Evolutionary conservation across 2,797 vertebrate genomes (phyloP).

Genomic region (Moxostoma hubbsi): DNA sequence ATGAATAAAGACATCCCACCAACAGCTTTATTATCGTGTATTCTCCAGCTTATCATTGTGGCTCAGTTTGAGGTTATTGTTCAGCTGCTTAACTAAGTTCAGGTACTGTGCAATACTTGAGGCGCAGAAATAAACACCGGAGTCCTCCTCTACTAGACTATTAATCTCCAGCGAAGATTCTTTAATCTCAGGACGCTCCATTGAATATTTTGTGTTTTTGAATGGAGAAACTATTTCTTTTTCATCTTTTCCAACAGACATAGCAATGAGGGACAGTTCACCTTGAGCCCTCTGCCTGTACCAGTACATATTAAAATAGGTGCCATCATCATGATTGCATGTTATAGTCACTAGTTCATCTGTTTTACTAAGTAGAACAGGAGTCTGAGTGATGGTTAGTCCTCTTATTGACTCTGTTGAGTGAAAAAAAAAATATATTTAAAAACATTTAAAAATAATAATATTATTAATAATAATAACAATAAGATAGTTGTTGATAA

Average conservation of each 20-base stretch:
- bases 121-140: constrained; percentile 71
- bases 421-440: constrained; percentile 8
- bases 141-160: constrained; percentile 45
- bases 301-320: constrained; percentile 65
- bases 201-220: constrained; percentile 40
- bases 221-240: constrained; percentile 43
- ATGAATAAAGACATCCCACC: neutral
- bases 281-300: constrained; percentile 59
- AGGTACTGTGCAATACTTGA: constrained; percentile 60
- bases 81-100: constrained; percentile 40
- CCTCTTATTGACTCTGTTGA: constrained; percentile 48
- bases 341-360: constrained; percentile 19
- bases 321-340: constrained; percentile 60
- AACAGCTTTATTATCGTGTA: neutral
- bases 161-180: constrained; percentile 51
- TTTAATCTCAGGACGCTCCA: constrained; percentile 45
- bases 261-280: constrained; percentile 52
- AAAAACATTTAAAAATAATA: neutral
- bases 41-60: neutral
- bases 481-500: neutral
- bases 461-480: neutral
- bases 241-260: neutral
- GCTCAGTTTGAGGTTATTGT: constrained; percentile 61
- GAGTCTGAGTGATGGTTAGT: constrained; percentile 57
- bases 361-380: neutral